phyloP scores from a whole-genome alignment of 2,797 vertebrate genomes.

The Tangara arthus region DNA sequence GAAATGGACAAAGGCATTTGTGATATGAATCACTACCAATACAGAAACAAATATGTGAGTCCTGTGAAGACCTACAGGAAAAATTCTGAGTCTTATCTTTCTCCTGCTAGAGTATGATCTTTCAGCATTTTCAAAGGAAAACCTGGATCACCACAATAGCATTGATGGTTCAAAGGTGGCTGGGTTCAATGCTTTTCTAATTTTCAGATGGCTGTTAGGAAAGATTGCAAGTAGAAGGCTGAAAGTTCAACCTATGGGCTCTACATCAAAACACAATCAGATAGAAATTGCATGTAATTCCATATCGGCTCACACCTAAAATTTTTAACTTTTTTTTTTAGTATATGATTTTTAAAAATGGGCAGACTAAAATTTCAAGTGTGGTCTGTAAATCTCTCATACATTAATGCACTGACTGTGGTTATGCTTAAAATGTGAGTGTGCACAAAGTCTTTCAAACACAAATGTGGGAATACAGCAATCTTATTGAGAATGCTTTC shows the following conservation, averaged over 20 bases:
- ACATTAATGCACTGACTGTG: neutral
- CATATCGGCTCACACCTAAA: neutral
- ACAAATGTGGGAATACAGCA: neutral
- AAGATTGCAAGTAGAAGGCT: conserved; percentile 44
- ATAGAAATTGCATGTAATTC: neutral
- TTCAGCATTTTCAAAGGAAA: conserved; percentile 62
- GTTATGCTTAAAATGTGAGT: neutral
- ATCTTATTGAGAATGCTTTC: neutral
- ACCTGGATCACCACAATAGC: conserved; percentile 40
- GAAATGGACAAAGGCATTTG: conserved; percentile 76
- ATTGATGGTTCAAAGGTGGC: conserved; percentile 13
- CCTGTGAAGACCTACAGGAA: conserved; percentile 1
- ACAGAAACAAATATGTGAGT: conserved; percentile 68
- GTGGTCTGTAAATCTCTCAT: neutral
- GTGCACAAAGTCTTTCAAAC: neutral
- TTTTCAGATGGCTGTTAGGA: conserved; percentile 26
- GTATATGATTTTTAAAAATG: neutral
- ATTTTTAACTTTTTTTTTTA: neutral
- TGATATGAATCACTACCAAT: conserved; percentile 73
- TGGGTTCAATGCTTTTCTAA: conserved; percentile 37
- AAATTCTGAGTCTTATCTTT: conserved; percentile 39
- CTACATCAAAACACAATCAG: neutral
- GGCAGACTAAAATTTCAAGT: neutral
- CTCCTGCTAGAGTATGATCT: conserved; percentile 12
- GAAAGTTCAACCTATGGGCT: neutral